Evolutionary conservation across 2,113 vertebrate genomes (phyloP), one percentile per base, ranked within the genome.

Genomic region (Leucoraja erinaceus): DNA sequence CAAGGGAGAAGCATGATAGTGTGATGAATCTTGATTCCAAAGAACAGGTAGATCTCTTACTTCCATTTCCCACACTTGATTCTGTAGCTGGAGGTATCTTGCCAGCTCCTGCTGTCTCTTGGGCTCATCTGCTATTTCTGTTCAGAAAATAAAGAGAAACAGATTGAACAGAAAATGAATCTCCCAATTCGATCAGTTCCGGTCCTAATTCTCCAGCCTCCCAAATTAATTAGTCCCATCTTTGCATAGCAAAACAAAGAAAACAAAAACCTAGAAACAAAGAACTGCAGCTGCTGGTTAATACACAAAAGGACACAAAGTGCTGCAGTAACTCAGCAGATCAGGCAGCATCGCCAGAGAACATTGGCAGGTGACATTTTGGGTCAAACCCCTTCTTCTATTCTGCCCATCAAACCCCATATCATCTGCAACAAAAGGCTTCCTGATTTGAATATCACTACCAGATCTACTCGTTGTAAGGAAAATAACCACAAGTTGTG

Each of bases 1-100:
- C 61, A 83, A 83, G 38, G 18, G 10, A 78, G 38, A 47, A 47
- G 38, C 38, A 47, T 47, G 38, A 1, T 47, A 33, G 20, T 14
- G 72, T 16, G 20, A 14, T 88, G 59, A 31, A 4, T 63, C 59
- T 88, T 61, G 59, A 61, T 88, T 88, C 28, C 5, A 0, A 66
- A 56, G 11, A 75, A 63, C 2, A 20, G 75, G 7, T 16, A 22
- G 31, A 20, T 79, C 28, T 78, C 96, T 97, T 93, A 98, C 98
- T 97, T 99, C 97, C 99, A 99, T 99, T 95, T 99, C 97, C 93
- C 86, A 93, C 33, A 99, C 95, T 95, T 98, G 97, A 68, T 83
- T 95, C 94, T 98, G 97, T 93, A 99, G 97, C 76, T 94, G 93
- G 70, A 94, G 18, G 68, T 97, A 99, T 78, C 4, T 93, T 78